These are phyloP conservation scores for Melanotus villosus DNA, from an alignment of 2,888 invertebrate genomes.

Conservation along the genomic window DNA sequence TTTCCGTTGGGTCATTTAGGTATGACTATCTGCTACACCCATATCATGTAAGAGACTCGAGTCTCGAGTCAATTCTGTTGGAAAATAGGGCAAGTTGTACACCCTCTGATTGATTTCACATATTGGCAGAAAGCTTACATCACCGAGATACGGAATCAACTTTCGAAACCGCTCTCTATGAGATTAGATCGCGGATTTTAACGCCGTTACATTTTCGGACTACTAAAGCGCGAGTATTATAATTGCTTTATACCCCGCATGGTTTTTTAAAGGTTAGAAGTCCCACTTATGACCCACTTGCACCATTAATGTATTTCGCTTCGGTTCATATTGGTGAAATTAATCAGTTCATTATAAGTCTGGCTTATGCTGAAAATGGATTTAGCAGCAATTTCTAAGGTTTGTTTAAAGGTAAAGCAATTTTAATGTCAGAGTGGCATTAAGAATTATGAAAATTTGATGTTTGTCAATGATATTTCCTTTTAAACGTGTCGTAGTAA, in stretches of 20 bases:
- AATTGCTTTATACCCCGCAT: slow-evolving; percentile 10
- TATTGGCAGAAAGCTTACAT: slow-evolving; percentile 25
- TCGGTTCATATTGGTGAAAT: background rate
- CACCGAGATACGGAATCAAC: slow-evolving; percentile 37
- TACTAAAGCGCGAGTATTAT: background rate
- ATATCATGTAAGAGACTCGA: slow-evolving; percentile 15
- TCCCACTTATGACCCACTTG: slow-evolving; percentile 9
- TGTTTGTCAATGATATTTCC: no score
- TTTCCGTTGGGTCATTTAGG: slow-evolving; percentile 18
- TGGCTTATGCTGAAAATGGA: no score
- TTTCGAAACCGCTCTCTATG: slow-evolving; percentile 40
- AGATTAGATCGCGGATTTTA: slow-evolving; percentile 12
- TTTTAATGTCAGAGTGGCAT: no score
- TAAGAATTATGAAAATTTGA: no score
- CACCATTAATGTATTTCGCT: background rate
- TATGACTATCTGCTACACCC: slow-evolving; percentile 24
- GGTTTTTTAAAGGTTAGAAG: slow-evolving; percentile 15
- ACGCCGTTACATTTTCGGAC: slow-evolving; percentile 15
- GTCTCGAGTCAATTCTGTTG: background rate
- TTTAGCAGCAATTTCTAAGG: no score
- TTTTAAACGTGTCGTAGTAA: no score
- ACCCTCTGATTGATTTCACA: slow-evolving; percentile 45
- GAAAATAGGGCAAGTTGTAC: slow-evolving; percentile 36
- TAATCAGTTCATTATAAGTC: background rate
- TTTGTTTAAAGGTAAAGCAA: no score